Evolutionary conservation across 2,113 vertebrate genomes (phyloP).

Genomic region (Hemibagrus wyckioides): DNA sequence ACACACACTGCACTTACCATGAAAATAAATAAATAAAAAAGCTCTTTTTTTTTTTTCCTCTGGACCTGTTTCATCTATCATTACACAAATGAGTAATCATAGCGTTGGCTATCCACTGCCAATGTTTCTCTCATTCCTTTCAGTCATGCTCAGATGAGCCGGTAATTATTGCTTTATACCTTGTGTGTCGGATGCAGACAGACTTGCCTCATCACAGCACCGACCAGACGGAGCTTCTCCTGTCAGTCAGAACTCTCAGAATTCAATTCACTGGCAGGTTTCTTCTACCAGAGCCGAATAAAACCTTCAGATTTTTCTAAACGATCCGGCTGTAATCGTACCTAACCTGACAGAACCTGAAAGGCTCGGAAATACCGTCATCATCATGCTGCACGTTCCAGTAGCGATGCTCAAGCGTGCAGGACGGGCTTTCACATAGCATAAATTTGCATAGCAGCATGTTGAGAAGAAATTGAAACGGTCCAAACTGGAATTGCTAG

Average conservation of each 20-base stretch:
- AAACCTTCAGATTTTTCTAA: not conserved
- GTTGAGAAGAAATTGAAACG: not conserved
- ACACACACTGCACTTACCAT: not conserved
- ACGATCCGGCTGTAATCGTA: not conserved
- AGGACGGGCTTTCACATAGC: not conserved
- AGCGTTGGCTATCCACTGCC: not conserved
- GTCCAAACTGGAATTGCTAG: not conserved
- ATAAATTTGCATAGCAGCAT: not conserved
- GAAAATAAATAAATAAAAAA: too few relatives aligned
- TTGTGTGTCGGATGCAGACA: slow-evolving; percentile 5
- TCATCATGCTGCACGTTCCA: not conserved
- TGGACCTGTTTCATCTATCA: not conserved
- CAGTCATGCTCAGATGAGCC: not conserved
- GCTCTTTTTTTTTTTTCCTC: too few relatives aligned
- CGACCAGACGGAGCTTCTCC: not conserved
- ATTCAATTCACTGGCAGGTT: not conserved
- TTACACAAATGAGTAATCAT: not conserved
- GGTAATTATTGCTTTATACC: not conserved
- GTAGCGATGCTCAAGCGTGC: not conserved
- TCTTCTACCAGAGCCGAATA: not conserved
- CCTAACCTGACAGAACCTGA: too few relatives aligned
- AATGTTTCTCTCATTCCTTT: not conserved
- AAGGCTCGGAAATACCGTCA: not conserved
- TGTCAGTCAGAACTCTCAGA: not conserved
- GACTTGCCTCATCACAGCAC: not conserved